Base-by-base conservation (phyloP, 2,113 vertebrate species). In the Mugil cephalus region DNA sequence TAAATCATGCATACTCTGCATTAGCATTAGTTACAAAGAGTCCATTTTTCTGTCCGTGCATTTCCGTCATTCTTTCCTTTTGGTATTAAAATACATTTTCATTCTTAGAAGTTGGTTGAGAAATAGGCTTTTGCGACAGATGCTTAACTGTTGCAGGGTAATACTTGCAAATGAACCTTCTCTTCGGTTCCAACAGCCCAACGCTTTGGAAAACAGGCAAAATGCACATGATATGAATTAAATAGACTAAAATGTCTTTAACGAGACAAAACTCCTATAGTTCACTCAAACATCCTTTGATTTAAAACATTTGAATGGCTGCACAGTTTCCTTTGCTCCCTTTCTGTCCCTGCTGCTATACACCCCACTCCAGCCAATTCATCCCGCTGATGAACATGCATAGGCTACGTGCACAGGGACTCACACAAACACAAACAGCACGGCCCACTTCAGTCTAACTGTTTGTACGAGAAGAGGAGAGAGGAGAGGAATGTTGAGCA, bases 401-500 rank as follows among this genome's bases (percentile, higher is more conserved):
- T 30, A 65, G 48, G 56, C 35, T 43, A 87, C 42, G 35, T 71
- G 80, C 74, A 82, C 77, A 43, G 58, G 38, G 61, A 72, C 79
- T 69, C 75, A 78, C 74, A 78, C 63, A 80, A 60, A 80, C 69
- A 82, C 79, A 77, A 80, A 75, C 73, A 75, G 62, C 74, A 55
- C 52, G 79, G 36, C 64, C 82, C 71, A 74, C 84, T 86, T 83
- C 64, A 61, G 63, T 55, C 51, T 67, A 18, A 30, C 52, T 77
- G 70, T 77, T 83, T 79, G 68, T 53, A 71, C 55, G 79, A 78
- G 54, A 39, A 80, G 72, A 56, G 59, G 58, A 70, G 55, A 80
- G 70, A 70, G 64, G 24, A 76, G 77, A 85, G 82, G 87, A 88
- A 90, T 88, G 78, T 80, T 59, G 73, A 84, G 87, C 70, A 86